phyloP scores from a whole-genome alignment of 2,113 vertebrate genomes.

The Muntiacus muntjak region DNA sequence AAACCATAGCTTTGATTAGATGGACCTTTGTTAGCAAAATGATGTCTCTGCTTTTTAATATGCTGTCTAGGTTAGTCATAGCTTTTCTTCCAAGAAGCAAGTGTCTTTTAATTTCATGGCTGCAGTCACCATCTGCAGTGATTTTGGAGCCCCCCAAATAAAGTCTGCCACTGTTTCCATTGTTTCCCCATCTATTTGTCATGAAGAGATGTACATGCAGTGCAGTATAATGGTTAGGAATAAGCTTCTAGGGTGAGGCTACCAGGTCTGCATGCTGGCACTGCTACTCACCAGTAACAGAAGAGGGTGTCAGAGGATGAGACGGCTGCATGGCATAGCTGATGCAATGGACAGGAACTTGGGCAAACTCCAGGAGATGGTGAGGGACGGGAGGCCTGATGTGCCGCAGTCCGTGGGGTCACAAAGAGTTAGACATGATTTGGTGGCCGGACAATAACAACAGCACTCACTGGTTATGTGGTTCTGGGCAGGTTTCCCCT shows the following conservation, averaged over 20 bases:
- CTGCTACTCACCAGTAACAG: background rate
- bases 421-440: background rate
- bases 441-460: background rate
- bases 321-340: background rate
- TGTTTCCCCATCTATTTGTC: background rate
- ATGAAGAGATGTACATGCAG: background rate
- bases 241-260: background rate
- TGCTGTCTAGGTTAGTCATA: background rate
- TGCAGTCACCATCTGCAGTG: background rate
- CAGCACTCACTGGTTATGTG: background rate
- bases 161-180: background rate
- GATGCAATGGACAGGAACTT: background rate
- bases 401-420: background rate
- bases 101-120: background rate
- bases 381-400: background rate
- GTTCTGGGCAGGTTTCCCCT: background rate
- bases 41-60: background rate
- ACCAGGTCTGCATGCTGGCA: background rate
- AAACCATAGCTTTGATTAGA: background rate
- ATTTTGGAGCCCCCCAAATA: background rate
- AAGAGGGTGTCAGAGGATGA: background rate
- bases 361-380: background rate
- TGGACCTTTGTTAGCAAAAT: background rate
- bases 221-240: background rate
- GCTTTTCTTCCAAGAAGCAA: background rate